Evolutionary conservation across 2,888 invertebrate genomes (phyloP).

Genomic region (Pammene aurita): DNA sequence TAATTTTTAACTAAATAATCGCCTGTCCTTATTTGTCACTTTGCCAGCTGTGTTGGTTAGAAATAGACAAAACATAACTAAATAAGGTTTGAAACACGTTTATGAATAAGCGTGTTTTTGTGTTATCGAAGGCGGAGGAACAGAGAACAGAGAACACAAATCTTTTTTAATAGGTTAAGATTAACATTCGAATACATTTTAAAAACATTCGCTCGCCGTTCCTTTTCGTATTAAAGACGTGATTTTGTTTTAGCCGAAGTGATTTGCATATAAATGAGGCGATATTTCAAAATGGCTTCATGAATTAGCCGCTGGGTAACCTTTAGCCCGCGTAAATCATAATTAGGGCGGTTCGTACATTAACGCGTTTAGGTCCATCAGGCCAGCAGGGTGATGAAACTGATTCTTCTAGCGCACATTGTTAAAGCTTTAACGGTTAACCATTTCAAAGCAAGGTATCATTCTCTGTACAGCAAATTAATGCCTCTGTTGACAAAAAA

Average conservation of each 20-base stretch:
- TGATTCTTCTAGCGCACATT: background rate
- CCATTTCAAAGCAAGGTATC: background rate
- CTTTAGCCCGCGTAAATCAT: slow-evolving; percentile 24
- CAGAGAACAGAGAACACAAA: too few species aligned
- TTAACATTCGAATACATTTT: too few species aligned
- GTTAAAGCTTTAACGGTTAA: slow-evolving; percentile 1
- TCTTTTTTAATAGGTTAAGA: too few species aligned
- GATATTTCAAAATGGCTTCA: slow-evolving; percentile 21
- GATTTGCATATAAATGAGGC: slow-evolving; percentile 23
- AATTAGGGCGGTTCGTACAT: slow-evolving; percentile 17
- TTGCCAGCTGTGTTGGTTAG: too few species aligned
- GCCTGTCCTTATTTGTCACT: too few species aligned
- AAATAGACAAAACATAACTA: too few species aligned
- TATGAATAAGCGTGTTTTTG: too few species aligned
- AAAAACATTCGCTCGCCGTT: background rate
- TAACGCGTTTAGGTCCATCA: slow-evolving; percentile 10
- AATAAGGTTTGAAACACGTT: too few species aligned
- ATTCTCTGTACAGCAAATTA: too few species aligned
- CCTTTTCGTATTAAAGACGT: background rate
- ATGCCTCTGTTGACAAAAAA: too few species aligned
- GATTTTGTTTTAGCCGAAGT: slow-evolving; percentile 3
- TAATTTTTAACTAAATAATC: background rate
- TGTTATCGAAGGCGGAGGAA: too few species aligned
- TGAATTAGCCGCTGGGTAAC: slow-evolving; percentile 11
- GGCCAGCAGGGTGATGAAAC: background rate